Percentiles rank a stretch among this genome's conserved stretches.
Conservation (phyloP, 2,888 invertebrate species). For the Xestia sexstrigata region DNA sequence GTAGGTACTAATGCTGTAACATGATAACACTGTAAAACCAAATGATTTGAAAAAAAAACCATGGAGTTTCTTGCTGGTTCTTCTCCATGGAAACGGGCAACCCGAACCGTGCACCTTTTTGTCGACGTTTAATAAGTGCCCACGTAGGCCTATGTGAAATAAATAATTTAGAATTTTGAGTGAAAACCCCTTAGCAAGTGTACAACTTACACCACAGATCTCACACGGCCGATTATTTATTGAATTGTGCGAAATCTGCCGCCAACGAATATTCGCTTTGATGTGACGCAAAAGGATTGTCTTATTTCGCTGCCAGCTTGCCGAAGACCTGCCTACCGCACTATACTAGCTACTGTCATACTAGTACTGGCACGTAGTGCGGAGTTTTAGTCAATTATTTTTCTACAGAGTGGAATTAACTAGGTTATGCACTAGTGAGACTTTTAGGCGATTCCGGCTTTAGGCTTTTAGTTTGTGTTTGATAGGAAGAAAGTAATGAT, state of each 20-base stretch:
- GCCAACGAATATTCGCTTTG: slow-evolving; percentile 70
- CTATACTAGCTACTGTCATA: slow-evolving; percentile 6
- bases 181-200: no score
- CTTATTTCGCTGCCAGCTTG: slow-evolving; percentile 63
- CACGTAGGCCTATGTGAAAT: no score
- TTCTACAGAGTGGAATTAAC: slow-evolving; percentile 39
- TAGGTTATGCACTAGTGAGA: slow-evolving; percentile 12
- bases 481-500: slow-evolving; percentile 1
- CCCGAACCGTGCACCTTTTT: no score
- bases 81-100: no score
- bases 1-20: no score
- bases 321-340: not conserved
- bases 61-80: no score
- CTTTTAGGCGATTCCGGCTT: slow-evolving; percentile 15
- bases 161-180: no score
- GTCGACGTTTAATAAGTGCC: no score
- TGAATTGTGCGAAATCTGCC: slow-evolving; percentile 77
- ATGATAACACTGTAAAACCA: no score
- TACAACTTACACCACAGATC: slow-evolving; percentile 52
- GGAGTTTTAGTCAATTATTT: slow-evolving; percentile 44
- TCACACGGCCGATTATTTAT: slow-evolving; percentile 76
- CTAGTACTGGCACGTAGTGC: not conserved
- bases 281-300: slow-evolving; percentile 76
- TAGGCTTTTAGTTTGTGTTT: slow-evolving; percentile 24
- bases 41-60: no score